Base-by-base conservation (phyloP, 2,797 vertebrate genomes). In the Hypotaenidia okinawae region DNA sequence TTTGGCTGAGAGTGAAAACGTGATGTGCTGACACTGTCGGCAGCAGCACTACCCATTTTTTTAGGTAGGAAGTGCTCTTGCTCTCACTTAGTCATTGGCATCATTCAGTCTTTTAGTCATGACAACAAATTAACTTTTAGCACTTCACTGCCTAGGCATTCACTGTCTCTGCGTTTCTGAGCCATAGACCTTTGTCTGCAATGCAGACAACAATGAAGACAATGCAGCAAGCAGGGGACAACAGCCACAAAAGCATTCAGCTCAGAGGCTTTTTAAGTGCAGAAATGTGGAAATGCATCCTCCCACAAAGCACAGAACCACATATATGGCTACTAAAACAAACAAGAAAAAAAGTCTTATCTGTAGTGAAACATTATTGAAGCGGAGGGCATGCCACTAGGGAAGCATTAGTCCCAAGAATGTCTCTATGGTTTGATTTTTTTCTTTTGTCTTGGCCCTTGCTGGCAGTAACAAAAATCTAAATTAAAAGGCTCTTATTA, bases 401-500 rank as follows among this genome's bases (percentile, higher is more conserved):
- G 51, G 55, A 72, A 90, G 49, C 74, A 78, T 74, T 68, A 90
- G 59, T 85, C 35, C n/a, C 32, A 82, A 89, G 35, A 12, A 51
- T 91, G 88, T 84, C 37, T 73, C 58, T 80, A 37, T 28, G 3
- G 16, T 75, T 84, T 84, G 32, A 83, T 95, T 90, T 93, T 66
- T 6, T 47, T 6, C 41, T 93, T 96, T 94, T 96, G 33, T 69
- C 66, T 93, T 87, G 43, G 55, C 35, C 45, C 35, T 91, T 88
- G 16, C 86, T 87, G 28, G 43, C 41, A 94, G 82, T 55, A 94
- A 94, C 84, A 90, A 93, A 95, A 87, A 72, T 61, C 37, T 30
- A 91, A 87, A 96, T 74, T 89, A 77, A 92, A 94, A 70, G 18
- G 24, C 24, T 62, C 13, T 82, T 68, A 81, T 69, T 94, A 92